Evolutionary conservation across 2,797 vertebrate species (phyloP).

Genomic region (Micromesistius poutassou): DNA sequence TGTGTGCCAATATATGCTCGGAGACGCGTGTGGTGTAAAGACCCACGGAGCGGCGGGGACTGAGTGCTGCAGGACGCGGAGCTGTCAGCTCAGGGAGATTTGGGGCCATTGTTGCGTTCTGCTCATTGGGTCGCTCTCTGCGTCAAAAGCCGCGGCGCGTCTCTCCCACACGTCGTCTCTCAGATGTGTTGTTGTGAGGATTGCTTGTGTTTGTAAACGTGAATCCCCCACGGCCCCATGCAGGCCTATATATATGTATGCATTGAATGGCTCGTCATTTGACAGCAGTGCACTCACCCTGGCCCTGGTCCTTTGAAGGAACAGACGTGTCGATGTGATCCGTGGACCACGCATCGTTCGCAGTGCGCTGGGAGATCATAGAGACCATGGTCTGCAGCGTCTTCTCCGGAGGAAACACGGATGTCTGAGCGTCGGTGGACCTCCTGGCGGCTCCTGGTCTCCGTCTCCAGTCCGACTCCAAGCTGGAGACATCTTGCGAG

Average conservation of each 20-base stretch:
- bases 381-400: constrained; percentile 66
- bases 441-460: constrained; percentile 44
- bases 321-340: constrained; percentile 44
- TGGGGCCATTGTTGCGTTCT: constrained; percentile 60
- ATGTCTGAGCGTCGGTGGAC: constrained; percentile 56
- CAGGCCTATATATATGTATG: no score
- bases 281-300: constrained; percentile 64
- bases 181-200: neutral
- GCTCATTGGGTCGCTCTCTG: constrained; percentile 54
- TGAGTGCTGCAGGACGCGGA: neutral
- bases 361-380: constrained; percentile 61
- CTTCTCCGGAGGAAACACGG: constrained; percentile 58
- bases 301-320: constrained; percentile 59
- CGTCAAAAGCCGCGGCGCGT: constrained; percentile 47
- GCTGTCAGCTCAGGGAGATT: constrained; percentile 11
- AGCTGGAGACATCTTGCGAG: constrained; percentile 20
- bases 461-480: constrained; percentile 33
- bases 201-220: neutral
- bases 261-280: neutral
- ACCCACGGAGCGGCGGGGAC: neutral
- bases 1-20: constrained; percentile 12
- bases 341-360: constrained; percentile 64
- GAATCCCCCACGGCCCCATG: no score
- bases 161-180: constrained; percentile 1
- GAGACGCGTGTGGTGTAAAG: neutral